Evolutionary conservation across 2,888 invertebrate species (phyloP), one percentile per base, ranked within the genome.

Genomic region (Parapristionchus giblindavisi): DNA sequence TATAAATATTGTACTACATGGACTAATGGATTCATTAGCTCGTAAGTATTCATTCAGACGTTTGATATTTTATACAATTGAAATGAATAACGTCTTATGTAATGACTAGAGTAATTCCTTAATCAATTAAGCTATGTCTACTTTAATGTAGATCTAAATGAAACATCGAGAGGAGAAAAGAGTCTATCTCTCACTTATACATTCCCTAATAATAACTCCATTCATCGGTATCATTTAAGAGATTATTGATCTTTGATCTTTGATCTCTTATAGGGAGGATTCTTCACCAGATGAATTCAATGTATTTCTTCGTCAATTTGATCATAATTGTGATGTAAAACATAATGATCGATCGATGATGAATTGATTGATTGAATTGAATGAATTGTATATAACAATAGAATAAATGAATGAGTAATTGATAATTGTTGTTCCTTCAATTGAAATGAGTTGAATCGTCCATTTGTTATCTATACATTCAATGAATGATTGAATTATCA

Each of bases 141-240:
- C 61, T 73, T 73, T 61, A 73, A 73, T 24, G 48, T 73, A 24
- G 73, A 73, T 43, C 61, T 61, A 43, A 73, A 61, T 27, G 73
- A 73, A 51, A 36, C 34, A 17, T 38, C 43, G 4, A 73, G 38
- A 34, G 73, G 73, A 24, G 21, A 4, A 24, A 34, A 51, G 61
- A 73, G 60, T 14, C 43, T 73, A n/a, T 21, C 60, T 14, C 60
- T 73, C 34, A 73, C 73, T 21, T 73, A 73, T 38, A 61, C 73
- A 4, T 48, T 60, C 48, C 73, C 73, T 34, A 73, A 73, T 27
- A 73, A 51, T 36, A 60, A 51, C 60, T 54, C 56, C 29, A 56
- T 71, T 24, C 48, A 60, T n/a, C 48, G 60, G 73, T 72, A 65
- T 40, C 34, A n/a, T n/a, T n/a, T n/a, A n/a, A 29, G 29, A 27